Conservation (phyloP, 2,888 invertebrate species). For the Loripinus fragilis region DNA sequence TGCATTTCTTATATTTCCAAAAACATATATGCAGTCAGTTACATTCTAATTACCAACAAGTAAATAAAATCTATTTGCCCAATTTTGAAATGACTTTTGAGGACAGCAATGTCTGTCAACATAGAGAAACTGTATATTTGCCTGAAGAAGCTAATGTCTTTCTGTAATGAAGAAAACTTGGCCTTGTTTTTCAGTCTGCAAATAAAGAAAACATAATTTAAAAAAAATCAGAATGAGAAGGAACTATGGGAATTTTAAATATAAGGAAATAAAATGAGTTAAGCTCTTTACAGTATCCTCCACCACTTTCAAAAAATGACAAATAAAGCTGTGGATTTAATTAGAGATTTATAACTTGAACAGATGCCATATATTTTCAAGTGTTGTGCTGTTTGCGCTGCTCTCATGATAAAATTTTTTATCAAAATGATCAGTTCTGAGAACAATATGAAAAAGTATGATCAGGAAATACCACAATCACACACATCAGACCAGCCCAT, state of each 20-base stretch:
- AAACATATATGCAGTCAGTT: no score
- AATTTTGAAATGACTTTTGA: no score
- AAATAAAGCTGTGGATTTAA: slow-evolving; percentile 44
- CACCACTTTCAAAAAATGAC: slow-evolving; percentile 26
- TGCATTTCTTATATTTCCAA: no score
- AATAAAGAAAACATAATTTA: not conserved
- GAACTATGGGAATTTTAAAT: not conserved
- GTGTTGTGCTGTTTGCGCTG: slow-evolving; percentile 36
- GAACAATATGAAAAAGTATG: slow-evolving; percentile 52
- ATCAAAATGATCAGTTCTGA: slow-evolving; percentile 46
- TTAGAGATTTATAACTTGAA: slow-evolving; percentile 44
- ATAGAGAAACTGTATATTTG: no score
- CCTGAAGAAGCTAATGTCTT: no score
- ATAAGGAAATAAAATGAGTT: not conserved
- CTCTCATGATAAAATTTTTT: slow-evolving; percentile 28
- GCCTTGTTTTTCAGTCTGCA: not conserved
- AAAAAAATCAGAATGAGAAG: not conserved
- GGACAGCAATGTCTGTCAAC: no score
- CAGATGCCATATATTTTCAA: slow-evolving; percentile 50
- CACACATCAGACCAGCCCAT: no score
- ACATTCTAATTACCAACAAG: no score
- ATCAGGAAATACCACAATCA: no score
- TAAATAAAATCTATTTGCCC: no score
- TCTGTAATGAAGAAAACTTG: slow-evolving; percentile 22
- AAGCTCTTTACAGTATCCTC: slow-evolving; percentile 16